Evolutionary conservation across 2,888 invertebrate species (phyloP), one percentile per base, ranked within the genome.

Genomic region (Hoplodrina blanda): DNA sequence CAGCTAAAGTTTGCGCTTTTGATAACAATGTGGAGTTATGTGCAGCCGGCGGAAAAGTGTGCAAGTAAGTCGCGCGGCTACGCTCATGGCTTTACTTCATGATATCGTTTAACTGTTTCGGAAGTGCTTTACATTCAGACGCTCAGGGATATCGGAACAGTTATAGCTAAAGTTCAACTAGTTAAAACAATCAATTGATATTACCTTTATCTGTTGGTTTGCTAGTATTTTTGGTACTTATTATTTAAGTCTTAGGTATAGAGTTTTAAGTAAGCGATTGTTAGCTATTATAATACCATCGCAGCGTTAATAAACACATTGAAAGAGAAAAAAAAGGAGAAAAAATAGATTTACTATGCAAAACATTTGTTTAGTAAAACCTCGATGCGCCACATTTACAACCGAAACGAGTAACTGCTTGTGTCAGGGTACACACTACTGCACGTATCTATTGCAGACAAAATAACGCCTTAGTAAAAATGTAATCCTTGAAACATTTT

Each of bases 61-160:
- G 13, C 46, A 30, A 49, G 44, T 17, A 46, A 64, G 54, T 62
- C 53, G 60, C 62, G 49, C 20, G 52, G 33, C 49, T 52, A 50
- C 19, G 60, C 44, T 55, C 50, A 19, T 57, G 59, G 53, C 7
- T 50, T 37, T 62, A 72, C 57, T 74, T 72, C 41, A 53, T 68
- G 56, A 53, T 69, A 68, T 53, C 76, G 15, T 37, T 68, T 30
- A 53, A 72, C 30, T 59, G 69, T 53, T 72, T 76, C 10, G n/a
- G 37, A 76, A 76, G 76, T 68, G 56, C 49, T 46, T 56, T 46
- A 76, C 50, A 76, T 76, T 76, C 68, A 57, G 69, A 53, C 25
- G 19, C 46, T 13, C 8, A 2, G 25, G 49, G 20, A 4, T 49
- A 15, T 56, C 55, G 25, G 25, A 25, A 25, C 41, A 41, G 11